A percentile compares a stretch with the other conserved stretches of the same genome.
These are phyloP conservation scores for Coendou prehensilis DNA, from an alignment of 2,797 vertebrate genomes.

Conservation along the genomic window DNA sequence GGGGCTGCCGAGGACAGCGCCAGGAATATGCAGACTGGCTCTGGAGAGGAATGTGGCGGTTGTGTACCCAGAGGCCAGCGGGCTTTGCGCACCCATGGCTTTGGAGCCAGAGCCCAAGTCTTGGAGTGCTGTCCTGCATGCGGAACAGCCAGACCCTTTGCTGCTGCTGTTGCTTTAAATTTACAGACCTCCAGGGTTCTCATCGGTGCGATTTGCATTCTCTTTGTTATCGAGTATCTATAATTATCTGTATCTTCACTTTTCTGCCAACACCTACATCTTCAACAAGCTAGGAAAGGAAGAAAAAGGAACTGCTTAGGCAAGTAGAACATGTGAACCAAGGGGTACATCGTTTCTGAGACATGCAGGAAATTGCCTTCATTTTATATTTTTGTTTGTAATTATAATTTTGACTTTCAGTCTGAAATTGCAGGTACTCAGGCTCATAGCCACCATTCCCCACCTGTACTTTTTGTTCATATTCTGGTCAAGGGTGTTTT, in stretches of 20 bases:
- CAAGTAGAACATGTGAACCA: background rate
- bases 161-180: background rate
- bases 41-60: background rate
- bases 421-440: background rate
- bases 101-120: background rate
- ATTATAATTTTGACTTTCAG: background rate
- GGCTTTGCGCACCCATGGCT: background rate
- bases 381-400: background rate
- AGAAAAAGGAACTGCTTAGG: background rate
- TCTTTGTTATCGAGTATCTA: background rate
- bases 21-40: background rate
- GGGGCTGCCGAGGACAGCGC: background rate
- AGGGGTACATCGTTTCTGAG: background rate
- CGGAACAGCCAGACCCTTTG: background rate
- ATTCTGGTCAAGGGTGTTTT: background rate
- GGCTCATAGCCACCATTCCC: background rate
- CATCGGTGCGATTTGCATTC: background rate
- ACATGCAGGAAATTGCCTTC: background rate
- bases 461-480: background rate
- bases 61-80: background rate
- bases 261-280: conserved; percentile 26
- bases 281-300: background rate
- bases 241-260: conserved; percentile 4
- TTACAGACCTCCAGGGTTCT: background rate
- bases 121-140: background rate